A percentile compares a stretch with the other conserved stretches of the same genome.
Conservation (phyloP, 2,888 invertebrate genomes). For the Byasa hedistus region DNA sequence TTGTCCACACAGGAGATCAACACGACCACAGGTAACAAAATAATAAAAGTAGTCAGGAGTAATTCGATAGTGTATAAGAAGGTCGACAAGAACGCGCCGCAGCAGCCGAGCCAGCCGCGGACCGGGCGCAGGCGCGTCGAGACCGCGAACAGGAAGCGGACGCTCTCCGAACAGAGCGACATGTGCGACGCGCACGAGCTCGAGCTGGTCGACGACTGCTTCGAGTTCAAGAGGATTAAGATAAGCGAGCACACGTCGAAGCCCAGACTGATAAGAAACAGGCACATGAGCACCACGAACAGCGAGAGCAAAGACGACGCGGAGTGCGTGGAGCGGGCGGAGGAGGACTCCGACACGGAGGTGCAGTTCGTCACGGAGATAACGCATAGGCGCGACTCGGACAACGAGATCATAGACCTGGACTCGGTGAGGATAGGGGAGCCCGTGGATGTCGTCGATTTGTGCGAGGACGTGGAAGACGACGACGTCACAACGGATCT, state of each 20-base stretch:
- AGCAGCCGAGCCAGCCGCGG: conserved; percentile 44
- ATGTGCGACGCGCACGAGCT: conserved; percentile 59
- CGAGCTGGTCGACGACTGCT: conserved; percentile 66
- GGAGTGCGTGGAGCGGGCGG: conserved; percentile 31
- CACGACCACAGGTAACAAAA: conserved; percentile 67
- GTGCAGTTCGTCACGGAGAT: conserved; percentile 62
- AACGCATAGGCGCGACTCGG: conserved; percentile 43
- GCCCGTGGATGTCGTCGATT: conserved; percentile 61
- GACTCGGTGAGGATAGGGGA: conserved; percentile 52
- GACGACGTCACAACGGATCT: conserved; percentile 51
- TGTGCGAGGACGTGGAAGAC: conserved; percentile 63
- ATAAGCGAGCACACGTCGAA: conserved; percentile 55
- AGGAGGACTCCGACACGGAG: conserved; percentile 64
- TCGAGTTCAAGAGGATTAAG: conserved; percentile 69
- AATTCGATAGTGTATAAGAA: conserved; percentile 73
- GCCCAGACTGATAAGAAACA: conserved; percentile 65
- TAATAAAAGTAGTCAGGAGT: conserved; percentile 70
- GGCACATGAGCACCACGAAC: conserved; percentile 36
- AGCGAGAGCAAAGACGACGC: conserved; percentile 48
- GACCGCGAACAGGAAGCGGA: conserved; percentile 59
- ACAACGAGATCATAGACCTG: conserved; percentile 61
- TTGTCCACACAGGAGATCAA: conserved; percentile 67
- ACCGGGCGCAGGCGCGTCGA: conserved; percentile 48
- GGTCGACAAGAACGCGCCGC: conserved; percentile 50
- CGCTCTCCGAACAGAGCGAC: conserved; percentile 64